Evolutionary conservation across 1,140 invertebrate genomes (phyloP), one percentile per base, ranked within the genome.

Genomic region (Scaptomyza pallida): DNA sequence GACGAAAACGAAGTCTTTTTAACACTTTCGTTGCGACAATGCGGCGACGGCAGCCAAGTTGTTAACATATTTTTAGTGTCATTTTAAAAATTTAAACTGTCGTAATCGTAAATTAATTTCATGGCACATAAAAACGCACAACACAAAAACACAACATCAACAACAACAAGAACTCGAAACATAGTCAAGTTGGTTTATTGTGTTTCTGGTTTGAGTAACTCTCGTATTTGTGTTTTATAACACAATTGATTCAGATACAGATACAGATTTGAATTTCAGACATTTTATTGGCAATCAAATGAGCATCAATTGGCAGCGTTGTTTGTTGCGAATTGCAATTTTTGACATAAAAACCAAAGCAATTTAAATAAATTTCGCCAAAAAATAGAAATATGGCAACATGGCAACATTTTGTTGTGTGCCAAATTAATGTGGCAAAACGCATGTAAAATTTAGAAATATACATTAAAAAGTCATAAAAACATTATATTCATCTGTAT

Each of bases 61-160:
- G 82, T 88, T 82, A 67, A 77, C 82, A 88, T 88, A 86, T 82
- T 88, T 88, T 88, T 88, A 88, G 82, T 88, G 75, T 64, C 63
- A 75, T 82, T 86, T 89, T 89, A 89, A 89, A 89, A 89, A 89
- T 89, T 86, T 88, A 90, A 90, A 83, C 90, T 90, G 75, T 90
- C 89, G 83, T 89, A 88, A 88, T 89, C 89, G 83, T 90, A 90
- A 90, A 90, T 90, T 90, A 90, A 90, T 90, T 90, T 90, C 83
- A 90, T 90, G 83, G 89, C 72, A 71, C 89, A 90, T 90, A 90
- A 90, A 90, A 89, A 70, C 52, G 44, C 70, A n/a, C n/a, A 69
- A 55, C 35, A 65, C 68, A 59, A 47, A 72, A 59, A 44, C 72
- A 45, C 47, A 54, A 30, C 37, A 45, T 19, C 23, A 50, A 60